These are phyloP conservation scores for Trematomus loennbergii DNA, from an alignment of 2,113 vertebrate genomes.

Conservation along the genomic window DNA sequence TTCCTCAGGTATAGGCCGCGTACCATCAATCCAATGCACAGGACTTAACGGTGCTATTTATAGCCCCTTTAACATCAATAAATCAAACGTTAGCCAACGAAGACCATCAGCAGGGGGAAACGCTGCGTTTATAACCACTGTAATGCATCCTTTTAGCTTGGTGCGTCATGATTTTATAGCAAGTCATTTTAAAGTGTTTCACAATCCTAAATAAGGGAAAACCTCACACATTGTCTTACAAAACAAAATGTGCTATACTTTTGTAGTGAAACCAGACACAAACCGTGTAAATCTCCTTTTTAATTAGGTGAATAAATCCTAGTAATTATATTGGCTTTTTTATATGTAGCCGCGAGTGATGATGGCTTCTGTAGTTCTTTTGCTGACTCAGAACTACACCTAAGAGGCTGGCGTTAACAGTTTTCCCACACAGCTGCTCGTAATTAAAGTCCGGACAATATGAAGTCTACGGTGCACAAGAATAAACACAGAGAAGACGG, in stretches of 20 bases:
- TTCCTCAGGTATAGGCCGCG: slow-evolving; percentile 87
- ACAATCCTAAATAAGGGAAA: background rate
- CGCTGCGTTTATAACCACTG: background rate
- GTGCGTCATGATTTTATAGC: background rate
- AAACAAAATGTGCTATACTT: too few species aligned
- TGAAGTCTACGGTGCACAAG: background rate
- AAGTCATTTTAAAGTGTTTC: background rate
- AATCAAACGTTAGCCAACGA: slow-evolving; percentile 18
- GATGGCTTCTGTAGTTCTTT: background rate
- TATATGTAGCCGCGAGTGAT: background rate
- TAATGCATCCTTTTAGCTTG: background rate
- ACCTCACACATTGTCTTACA: background rate
- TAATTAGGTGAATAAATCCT: background rate
- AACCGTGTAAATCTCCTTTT: background rate
- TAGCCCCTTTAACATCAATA: slow-evolving; percentile 9
- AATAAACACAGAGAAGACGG: background rate
- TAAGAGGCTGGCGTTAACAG: background rate
- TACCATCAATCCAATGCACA: background rate
- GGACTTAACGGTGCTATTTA: slow-evolving; percentile 14
- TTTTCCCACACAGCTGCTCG: background rate
- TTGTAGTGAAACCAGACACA: background rate
- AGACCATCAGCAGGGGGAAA: slow-evolving; percentile 8
- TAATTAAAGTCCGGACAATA: background rate
- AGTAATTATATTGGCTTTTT: background rate
- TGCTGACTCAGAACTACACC: slow-evolving; percentile 4